These are phyloP conservation scores for Carposina sasakii DNA, from an alignment of 1,140 invertebrate genomes.

Conservation along the genomic window DNA sequence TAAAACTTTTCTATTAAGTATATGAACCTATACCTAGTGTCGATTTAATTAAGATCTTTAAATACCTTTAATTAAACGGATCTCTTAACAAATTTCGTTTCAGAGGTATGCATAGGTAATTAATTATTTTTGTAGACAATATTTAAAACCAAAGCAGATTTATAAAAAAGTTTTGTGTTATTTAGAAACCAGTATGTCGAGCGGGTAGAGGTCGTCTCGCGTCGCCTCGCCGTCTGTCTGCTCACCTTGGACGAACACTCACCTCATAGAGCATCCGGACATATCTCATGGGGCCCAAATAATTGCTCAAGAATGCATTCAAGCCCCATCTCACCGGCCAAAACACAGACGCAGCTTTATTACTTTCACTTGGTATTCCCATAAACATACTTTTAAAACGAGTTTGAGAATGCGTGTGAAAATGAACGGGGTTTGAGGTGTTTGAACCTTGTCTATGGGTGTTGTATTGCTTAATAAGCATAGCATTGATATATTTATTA, in stretches of 20 bases:
- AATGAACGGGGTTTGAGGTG: too few relatives aligned
- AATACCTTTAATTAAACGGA: too few relatives aligned
- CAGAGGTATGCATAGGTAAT: too few relatives aligned
- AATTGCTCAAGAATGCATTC: too few relatives aligned
- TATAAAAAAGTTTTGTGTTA: constrained; percentile 54
- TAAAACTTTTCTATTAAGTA: too few relatives aligned
- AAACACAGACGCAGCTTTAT: constrained; percentile 26
- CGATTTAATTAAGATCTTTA: too few relatives aligned
- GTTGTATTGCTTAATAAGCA: too few relatives aligned
- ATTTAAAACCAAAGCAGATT: too few relatives aligned
- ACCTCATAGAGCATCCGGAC: constrained; percentile 31
- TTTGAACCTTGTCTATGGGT: too few relatives aligned
- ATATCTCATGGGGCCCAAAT: constrained; percentile 36
- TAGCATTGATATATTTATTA: too few relatives aligned
- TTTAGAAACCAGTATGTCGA: constrained; percentile 54
- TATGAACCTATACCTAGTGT: too few relatives aligned
- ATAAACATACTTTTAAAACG: constrained; percentile 32
- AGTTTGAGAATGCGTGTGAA: constrained; percentile 5
- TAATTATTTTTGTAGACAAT: background rate
- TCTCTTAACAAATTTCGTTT: too few relatives aligned
- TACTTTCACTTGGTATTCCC: constrained; percentile 48
- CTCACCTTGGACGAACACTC: constrained; percentile 51
- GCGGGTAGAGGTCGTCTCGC: constrained; percentile 43
- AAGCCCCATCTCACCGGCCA: constrained; percentile 25
- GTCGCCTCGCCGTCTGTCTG: constrained; percentile 63